Conservation (phyloP, 2,113 vertebrate genomes). For the Antechinus flavipes region DNA sequence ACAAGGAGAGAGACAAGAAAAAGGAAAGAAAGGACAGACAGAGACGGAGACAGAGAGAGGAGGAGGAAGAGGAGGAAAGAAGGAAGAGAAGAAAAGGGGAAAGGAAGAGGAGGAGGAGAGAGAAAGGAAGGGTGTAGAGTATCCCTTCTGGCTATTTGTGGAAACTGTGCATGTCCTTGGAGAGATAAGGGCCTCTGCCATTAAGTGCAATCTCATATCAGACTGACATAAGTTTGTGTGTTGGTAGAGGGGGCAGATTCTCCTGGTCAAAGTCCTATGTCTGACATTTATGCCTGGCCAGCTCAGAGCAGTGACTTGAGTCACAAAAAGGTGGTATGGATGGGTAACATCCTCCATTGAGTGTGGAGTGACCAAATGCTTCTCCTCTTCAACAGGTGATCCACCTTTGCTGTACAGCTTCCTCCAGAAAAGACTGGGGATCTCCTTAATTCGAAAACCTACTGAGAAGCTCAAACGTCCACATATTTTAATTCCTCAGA, state of each 20-base stretch:
- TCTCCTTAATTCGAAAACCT: constrained; percentile 84
- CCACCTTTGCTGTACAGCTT: constrained; percentile 86
- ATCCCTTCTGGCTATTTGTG: not conserved
- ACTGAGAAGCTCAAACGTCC: constrained; percentile 63
- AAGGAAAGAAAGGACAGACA: too few species aligned
- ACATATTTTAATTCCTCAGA: constrained; percentile 75
- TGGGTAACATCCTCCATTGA: too few species aligned
- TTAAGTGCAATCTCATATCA: not conserved
- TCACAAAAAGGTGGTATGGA: too few species aligned
- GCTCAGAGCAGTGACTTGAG: not conserved
- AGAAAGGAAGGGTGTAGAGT: not conserved
- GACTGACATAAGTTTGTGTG: not conserved
- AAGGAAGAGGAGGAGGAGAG: not conserved
- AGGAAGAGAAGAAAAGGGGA: not conserved
- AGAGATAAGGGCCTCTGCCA: not conserved
- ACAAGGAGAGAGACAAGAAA: not conserved
- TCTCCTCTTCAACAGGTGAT: constrained; percentile 81
- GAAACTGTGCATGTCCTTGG: not conserved
- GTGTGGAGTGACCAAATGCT: not conserved
- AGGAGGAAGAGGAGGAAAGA: too few species aligned
- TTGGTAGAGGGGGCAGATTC: not conserved
- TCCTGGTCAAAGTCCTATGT: not conserved
- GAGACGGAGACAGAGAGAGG: too few species aligned
- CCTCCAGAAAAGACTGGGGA: constrained; percentile 87
- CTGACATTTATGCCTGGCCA: not conserved